Percentiles rank a stretch among this genome's conserved stretches.
Evolutionary conservation across 2,113 vertebrate species (phyloP).

Genomic region (crab-eating macaque (Macaca fascicularis)): T2T-MFA8v1.1 NC_088375.1:66713501-66714000

Average conservation of each 20-base stretch:
- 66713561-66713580: neutral
- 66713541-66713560: neutral
- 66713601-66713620: neutral
- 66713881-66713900: neutral
- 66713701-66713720: neutral
- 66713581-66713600: neutral
- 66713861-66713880: neutral
- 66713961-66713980: neutral
- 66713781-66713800: neutral
- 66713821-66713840: neutral
- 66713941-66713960: neutral
- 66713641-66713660: neutral
- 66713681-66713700: neutral
- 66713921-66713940: neutral
- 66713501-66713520: neutral
- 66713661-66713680: neutral
- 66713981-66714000: no score
- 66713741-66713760: neutral
- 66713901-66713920: neutral
- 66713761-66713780: neutral
- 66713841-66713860: neutral
- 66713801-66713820: neutral
- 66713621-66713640: neutral
- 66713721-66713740: neutral
- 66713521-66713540: neutral